phyloP scores from a whole-genome alignment of 2,888 invertebrate species.

The Cheiracanthium punctorium region DNA sequence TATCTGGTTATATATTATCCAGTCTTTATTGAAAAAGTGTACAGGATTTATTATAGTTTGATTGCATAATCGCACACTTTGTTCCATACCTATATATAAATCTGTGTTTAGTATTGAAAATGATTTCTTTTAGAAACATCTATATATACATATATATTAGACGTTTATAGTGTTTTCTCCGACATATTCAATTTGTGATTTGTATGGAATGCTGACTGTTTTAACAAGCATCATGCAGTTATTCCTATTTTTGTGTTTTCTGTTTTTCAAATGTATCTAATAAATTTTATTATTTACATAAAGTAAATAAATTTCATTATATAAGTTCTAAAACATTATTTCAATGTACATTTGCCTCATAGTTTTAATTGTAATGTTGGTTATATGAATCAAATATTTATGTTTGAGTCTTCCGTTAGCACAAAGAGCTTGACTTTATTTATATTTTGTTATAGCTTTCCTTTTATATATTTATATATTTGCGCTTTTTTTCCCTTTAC shows the following conservation, averaged over 20 bases:
- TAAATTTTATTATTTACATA: conserved; percentile 44
- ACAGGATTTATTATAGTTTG: conserved; percentile 65
- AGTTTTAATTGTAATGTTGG: conserved; percentile 46
- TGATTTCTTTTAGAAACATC: conserved; percentile 57
- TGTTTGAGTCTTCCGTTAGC: conserved; percentile 64
- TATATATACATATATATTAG: conserved; percentile 59
- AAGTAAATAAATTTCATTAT: background rate
- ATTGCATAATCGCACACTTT: conserved; percentile 67
- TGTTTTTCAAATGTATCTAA: conserved; percentile 51
- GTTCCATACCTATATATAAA: conserved; percentile 57
- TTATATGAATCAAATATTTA: conserved; percentile 54
- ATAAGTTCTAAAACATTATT: conserved; percentile 40
- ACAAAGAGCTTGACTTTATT: conserved; percentile 66
- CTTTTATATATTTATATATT: conserved; percentile 9
- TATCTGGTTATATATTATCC: conserved; percentile 50
- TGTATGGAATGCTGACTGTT: conserved; percentile 51
- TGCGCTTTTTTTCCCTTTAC: conserved; percentile 39
- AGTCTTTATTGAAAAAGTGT: conserved; percentile 35
- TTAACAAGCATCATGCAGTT: conserved; percentile 26
- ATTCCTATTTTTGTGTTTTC: conserved; percentile 70
- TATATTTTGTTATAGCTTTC: conserved; percentile 63
- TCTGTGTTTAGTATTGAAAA: conserved; percentile 65
- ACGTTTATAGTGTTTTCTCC: conserved; percentile 65
- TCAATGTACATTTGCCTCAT: conserved; percentile 41
- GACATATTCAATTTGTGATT: conserved; percentile 63